These are phyloP conservation scores for Acleris laterana DNA, from an alignment of 2,888 invertebrate species.

Conservation along the genomic window DNA sequence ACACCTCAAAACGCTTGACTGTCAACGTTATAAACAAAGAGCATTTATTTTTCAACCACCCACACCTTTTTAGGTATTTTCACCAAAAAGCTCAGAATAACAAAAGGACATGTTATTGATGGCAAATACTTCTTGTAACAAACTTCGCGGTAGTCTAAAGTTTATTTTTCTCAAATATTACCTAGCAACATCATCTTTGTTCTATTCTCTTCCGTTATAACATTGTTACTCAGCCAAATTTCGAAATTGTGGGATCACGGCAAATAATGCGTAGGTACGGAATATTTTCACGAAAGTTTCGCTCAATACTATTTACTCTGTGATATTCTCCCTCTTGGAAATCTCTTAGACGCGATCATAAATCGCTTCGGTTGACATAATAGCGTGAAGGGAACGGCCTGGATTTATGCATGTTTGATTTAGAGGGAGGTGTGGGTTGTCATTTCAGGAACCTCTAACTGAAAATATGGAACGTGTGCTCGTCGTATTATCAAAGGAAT, in stretches of 20 bases:
- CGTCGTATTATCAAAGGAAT: conserved; percentile 51
- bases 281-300: conserved; percentile 45
- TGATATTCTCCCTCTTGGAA: conserved; percentile 71
- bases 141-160: too few relatives aligned
- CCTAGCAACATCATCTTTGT: background rate
- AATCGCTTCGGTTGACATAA: conserved; percentile 81
- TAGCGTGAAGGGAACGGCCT: conserved; percentile 77
- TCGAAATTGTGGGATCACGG: conserved; percentile 27
- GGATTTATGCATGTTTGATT: conserved; percentile 82
- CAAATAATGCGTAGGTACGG: conserved; percentile 24
- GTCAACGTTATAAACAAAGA: conserved; percentile 15
- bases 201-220: background rate
- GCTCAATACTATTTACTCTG: conserved; percentile 71
- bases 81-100: background rate
- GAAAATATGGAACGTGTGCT: conserved; percentile 58
- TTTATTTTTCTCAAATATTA: too few relatives aligned
- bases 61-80: conserved; percentile 17
- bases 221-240: conserved; percentile 20
- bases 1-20: conserved; percentile 32
- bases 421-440: conserved; percentile 68
- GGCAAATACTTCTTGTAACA: background rate
- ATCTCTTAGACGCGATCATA: conserved; percentile 80
- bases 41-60: conserved; percentile 46
- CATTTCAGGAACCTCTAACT: conserved; percentile 57
- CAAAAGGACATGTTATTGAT: background rate